These are phyloP conservation scores for Corythornis madagascariensis DNA, from an alignment of 2,113 vertebrate genomes.

Conservation along the genomic window DNA sequence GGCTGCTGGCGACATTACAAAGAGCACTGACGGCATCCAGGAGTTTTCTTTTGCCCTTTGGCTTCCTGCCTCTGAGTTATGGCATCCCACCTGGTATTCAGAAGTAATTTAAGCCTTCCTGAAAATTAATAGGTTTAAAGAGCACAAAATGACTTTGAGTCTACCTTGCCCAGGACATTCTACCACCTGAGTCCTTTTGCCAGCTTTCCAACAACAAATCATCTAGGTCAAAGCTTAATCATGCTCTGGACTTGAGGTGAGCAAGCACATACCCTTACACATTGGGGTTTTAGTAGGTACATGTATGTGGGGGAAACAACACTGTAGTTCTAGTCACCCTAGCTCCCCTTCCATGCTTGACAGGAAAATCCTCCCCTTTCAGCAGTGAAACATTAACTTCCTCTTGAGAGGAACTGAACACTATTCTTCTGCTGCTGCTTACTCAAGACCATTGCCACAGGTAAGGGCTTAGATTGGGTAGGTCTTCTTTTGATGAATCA, in stretches of 20 bases:
- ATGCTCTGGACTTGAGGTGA: background rate
- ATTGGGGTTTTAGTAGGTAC: background rate
- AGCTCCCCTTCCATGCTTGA: background rate
- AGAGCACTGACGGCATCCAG: background rate
- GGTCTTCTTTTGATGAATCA: background rate
- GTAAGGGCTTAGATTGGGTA: background rate
- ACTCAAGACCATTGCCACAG: background rate
- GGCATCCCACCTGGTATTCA: background rate
- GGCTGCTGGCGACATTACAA: background rate
- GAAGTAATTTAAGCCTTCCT: background rate
- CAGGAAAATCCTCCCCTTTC: background rate
- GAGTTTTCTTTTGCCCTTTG: background rate
- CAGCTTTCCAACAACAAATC: background rate
- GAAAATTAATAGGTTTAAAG: background rate
- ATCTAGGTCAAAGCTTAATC: background rate
- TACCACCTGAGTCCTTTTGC: background rate
- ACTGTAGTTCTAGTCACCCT: background rate
- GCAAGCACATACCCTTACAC: background rate
- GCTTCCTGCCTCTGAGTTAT: background rate
- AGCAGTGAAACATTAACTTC: background rate
- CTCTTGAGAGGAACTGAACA: background rate
- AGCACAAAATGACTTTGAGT: background rate
- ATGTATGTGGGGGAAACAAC: background rate
- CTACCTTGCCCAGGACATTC: background rate
- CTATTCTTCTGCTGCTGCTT: background rate